phyloP scores from a whole-genome alignment of 2,888 invertebrate species.

The Cataglyphis rosenhaueri region DNA sequence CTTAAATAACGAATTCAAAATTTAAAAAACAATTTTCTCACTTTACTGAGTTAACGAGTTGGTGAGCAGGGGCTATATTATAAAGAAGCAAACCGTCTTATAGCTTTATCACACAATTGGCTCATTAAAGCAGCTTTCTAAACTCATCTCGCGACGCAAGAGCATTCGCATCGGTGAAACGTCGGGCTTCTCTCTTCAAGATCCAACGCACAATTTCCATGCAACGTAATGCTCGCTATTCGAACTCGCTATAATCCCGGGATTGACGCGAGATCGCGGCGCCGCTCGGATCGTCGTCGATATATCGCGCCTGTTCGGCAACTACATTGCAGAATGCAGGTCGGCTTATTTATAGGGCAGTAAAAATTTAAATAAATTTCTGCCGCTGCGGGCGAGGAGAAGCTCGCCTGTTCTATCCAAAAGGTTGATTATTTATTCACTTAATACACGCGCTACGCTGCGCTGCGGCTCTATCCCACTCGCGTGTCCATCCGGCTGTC shows the following conservation, averaged over 20 bases:
- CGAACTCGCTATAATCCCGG: slow-evolving; percentile 59
- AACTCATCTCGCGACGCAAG: slow-evolving; percentile 1
- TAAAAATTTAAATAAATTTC: slow-evolving; percentile 80
- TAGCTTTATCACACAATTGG: slow-evolving; percentile 30
- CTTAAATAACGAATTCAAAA: background rate
- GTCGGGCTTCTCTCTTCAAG: slow-evolving; percentile 20
- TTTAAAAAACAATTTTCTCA: background rate
- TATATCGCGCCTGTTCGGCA: slow-evolving; percentile 53
- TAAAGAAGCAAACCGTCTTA: background rate
- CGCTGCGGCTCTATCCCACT: slow-evolving; percentile 37
- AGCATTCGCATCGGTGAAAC: background rate
- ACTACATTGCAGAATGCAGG: slow-evolving; percentile 68
- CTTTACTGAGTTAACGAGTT: background rate
- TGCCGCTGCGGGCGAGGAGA: slow-evolving; percentile 51
- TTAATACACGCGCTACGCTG: slow-evolving; percentile 70
- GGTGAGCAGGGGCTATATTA: background rate
- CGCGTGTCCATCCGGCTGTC: slow-evolving; percentile 33
- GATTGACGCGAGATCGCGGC: slow-evolving; percentile 50
- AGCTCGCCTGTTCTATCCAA: slow-evolving; percentile 51
- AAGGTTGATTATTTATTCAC: slow-evolving; percentile 77
- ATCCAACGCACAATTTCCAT: slow-evolving; percentile 10
- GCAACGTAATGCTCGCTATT: slow-evolving; percentile 3
- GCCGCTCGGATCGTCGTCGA: slow-evolving; percentile 54
- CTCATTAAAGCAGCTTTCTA: slow-evolving; percentile 16
- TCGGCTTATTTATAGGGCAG: slow-evolving; percentile 78